Evolutionary conservation across 1,140 invertebrate species (phyloP).

Genomic region (Melitaea cinxia): DNA sequence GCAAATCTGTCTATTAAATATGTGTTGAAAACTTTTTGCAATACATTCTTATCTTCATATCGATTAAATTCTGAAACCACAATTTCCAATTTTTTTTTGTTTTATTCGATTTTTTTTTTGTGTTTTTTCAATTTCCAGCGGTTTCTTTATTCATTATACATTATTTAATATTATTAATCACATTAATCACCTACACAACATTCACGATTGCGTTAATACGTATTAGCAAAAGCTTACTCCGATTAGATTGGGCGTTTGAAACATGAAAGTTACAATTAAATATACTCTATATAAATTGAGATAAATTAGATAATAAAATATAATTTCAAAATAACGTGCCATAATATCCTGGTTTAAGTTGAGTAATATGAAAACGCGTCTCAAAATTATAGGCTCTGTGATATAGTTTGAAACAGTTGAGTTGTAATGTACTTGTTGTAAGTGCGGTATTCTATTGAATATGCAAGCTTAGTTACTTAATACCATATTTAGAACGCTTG

Average conservation of each 20-base stretch:
- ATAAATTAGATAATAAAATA: conserved; percentile 29
- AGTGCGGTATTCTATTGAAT: conserved; percentile 13
- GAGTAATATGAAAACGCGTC: conserved; percentile 25
- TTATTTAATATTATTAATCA: too few species aligned
- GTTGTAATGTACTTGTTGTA: conserved; percentile 5
- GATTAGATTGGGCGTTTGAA: neutral
- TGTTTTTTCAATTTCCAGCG: too few species aligned
- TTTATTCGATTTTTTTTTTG: too few species aligned
- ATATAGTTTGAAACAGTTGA: conserved; percentile 15
- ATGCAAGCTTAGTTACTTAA: conserved; percentile 12
- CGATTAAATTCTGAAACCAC: too few species aligned
- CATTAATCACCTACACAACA: neutral
- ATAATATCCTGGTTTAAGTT: conserved; percentile 29
- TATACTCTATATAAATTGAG: neutral
- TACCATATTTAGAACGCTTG: conserved; percentile 8
- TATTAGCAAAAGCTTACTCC: neutral
- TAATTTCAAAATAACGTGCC: conserved; percentile 26
- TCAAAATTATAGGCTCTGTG: conserved; percentile 31
- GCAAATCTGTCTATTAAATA: too few species aligned
- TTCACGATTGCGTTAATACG: neutral
- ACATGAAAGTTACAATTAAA: neutral
- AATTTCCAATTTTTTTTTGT: too few species aligned
- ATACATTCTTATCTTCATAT: too few species aligned
- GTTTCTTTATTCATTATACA: too few species aligned
- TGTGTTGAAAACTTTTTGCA: too few species aligned